Base-by-base conservation (phyloP, 2,888 invertebrate species). In the Nycteola revayana region DNA sequence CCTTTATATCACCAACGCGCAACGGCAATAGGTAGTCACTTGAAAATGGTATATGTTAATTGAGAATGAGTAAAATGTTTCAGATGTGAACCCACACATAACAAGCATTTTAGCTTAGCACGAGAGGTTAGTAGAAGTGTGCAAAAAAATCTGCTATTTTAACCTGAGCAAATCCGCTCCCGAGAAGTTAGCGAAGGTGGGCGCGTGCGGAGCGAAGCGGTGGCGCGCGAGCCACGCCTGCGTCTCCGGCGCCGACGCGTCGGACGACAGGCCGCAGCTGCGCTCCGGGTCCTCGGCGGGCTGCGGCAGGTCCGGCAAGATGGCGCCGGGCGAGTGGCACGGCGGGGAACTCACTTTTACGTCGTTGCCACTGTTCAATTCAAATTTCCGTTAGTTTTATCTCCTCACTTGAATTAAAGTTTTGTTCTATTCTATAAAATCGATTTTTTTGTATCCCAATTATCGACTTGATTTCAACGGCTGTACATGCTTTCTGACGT, bases 81-180 rank as follows among this genome's bases (percentile, higher is more conserved):
- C n/a, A n/a, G n/a, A n/a, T n/a, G n/a, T n/a, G n/a, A n/a, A n/a
- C n/a, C n/a, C 35, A 27, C 24, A 23, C 34, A 31, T 45, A 27
- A 21, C 9, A 10, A n/a, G 18, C 5, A 17, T 6, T 10, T 4
- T 1, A n/a, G n/a, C n/a, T n/a, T n/a, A n/a, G n/a, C n/a, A n/a
- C n/a, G n/a, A n/a, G n/a, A n/a, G n/a, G n/a, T n/a, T n/a, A n/a
- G n/a, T n/a, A n/a, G n/a, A n/a, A n/a, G n/a, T n/a, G n/a, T n/a
- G 3, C 6, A 10, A 22, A n/a, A 8, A 11, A 5, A 4, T 9
- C 3, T 4, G 3, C 1, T 8, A 51, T 56, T n/a, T n/a, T 59
- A 44, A 91, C 75, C 97, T 93, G 54, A 98, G 88, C 67, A 98
- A 91, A 82, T 98, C 98, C 9, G 95, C 91, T 9, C 96, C 98